Percentiles rank a stretch among this genome's conserved stretches.
Evolutionary conservation across 2,888 invertebrate species (phyloP).

Genomic region (Cybosia mesomella): DNA sequence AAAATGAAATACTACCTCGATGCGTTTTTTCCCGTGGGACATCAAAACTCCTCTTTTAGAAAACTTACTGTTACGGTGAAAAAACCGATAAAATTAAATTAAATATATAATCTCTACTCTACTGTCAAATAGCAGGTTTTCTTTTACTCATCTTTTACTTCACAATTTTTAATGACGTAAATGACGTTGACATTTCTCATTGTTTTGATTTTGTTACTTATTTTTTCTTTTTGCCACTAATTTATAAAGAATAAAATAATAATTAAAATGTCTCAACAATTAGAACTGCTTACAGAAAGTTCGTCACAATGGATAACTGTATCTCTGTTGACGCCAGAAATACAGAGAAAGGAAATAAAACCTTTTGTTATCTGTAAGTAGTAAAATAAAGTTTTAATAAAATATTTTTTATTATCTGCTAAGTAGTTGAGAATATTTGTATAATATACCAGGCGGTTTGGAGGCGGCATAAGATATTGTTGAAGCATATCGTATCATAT

Average conservation of each 20-base stretch:
- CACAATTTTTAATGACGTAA: background rate
- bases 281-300: slow-evolving; percentile 77
- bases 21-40: too few species aligned
- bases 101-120: too few species aligned
- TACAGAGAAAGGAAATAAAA: slow-evolving; percentile 81
- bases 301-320: slow-evolving; percentile 74
- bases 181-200: slow-evolving; percentile 20
- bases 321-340: slow-evolving; percentile 72
- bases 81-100: background rate
- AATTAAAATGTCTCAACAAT: slow-evolving; percentile 77
- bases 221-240: slow-evolving; percentile 19
- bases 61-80: too few species aligned
- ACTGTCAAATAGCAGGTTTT: background rate
- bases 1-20: too few species aligned
- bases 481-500: too few species aligned
- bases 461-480: background rate
- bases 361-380: slow-evolving; percentile 79
- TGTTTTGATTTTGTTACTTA: slow-evolving; percentile 44
- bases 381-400: background rate
- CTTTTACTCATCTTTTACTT: too few species aligned
- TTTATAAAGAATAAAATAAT: slow-evolving; percentile 16
- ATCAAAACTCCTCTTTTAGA: too few species aligned
- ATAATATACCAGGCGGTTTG: background rate
- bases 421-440: background rate
- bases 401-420: too few species aligned